These are phyloP conservation scores for Paracanthobrama guichenoti DNA, from an alignment of 2,113 vertebrate species.

Conservation along the genomic window DNA sequence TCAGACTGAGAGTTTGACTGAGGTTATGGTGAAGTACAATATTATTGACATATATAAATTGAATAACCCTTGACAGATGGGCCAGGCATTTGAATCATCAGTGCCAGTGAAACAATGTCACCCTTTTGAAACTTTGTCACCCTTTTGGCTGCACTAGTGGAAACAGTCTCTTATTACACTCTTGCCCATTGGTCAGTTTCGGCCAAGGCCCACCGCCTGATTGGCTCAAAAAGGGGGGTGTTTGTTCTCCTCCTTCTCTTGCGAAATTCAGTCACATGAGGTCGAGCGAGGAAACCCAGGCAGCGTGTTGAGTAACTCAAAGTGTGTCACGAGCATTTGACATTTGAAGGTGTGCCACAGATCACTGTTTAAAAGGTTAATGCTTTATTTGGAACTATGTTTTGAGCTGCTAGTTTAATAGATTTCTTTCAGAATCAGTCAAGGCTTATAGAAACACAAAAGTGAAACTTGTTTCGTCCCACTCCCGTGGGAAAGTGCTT, in stretches of 20 bases:
- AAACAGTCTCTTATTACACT: not conserved
- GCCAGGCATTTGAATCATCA: not conserved
- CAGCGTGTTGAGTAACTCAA: not conserved
- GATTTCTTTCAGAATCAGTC: not conserved
- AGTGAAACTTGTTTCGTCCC: not conserved
- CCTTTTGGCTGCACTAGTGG: not conserved
- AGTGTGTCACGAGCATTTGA: not conserved
- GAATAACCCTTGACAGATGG: too few relatives aligned
- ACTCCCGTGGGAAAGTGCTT: not conserved
- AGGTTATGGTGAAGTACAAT: too few relatives aligned
- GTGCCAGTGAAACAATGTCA: not conserved
- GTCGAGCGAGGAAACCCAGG: not conserved
- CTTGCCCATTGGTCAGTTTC: constrained; percentile 60
- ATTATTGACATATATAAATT: too few relatives aligned
- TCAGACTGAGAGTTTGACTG: too few relatives aligned
- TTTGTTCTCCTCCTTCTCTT: constrained; percentile 1
- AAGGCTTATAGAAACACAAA: not conserved
- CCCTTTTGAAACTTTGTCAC: not conserved
- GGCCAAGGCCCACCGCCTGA: constrained; percentile 60
- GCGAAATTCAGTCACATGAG: constrained; percentile 59
- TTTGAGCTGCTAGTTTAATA: not conserved
- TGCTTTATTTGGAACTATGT: not conserved
- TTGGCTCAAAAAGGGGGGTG: constrained; percentile 53
- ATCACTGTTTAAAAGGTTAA: not conserved
- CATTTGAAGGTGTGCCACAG: not conserved